Evolutionary conservation across 1,140 invertebrate species (phyloP), one percentile per base, ranked within the genome.

Genomic region (Drosophila insularis): DNA sequence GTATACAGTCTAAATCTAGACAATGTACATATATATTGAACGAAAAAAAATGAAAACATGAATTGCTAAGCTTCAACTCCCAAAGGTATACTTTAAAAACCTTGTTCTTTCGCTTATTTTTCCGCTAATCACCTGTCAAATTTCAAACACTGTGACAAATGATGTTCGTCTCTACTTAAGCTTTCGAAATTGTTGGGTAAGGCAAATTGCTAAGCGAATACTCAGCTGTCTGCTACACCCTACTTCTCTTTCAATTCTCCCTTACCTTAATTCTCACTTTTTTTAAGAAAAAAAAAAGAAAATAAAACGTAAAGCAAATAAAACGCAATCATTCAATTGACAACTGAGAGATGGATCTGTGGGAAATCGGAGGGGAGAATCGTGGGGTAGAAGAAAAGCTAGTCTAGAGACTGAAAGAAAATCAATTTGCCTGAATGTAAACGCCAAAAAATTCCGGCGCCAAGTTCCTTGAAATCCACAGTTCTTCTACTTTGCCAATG

Each of bases 261-360:
- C 50, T 14, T 17, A 43, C 60, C 40, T 11, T 11, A 17, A 8
- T 23, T 39, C 50, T 21, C 23, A 5, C 23, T 40, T 50, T 17
- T n/a, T 37, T 10, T 59, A 21, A 2, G 55, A 31, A 53, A 66
- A 46, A 1, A 67, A 14, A 74, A 74, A 61, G 60, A 65, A 65
- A 61, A n/a, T n/a, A n/a, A 72, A 60, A 60, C 72, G 78, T 64
- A 81, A 81, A 68, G 79, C 76, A 89, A 87, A 87, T 89, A 89
- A 87, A 82, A 80, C 67, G 84, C 79, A 67, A 84, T 78, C 84
- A 89, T 89, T 87, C 73, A 89, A 87, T 87, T 89, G 84, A 80
- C 80, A 89, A 84, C 68, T 72, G 54, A 56, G 70, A 63, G 68
- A 43, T 8, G 17, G 19, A 21, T 7, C 19, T 32, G 39, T n/a